Evolutionary conservation across 2,113 vertebrate genomes (phyloP).

Genomic region (Enhydra lutris): DNA sequence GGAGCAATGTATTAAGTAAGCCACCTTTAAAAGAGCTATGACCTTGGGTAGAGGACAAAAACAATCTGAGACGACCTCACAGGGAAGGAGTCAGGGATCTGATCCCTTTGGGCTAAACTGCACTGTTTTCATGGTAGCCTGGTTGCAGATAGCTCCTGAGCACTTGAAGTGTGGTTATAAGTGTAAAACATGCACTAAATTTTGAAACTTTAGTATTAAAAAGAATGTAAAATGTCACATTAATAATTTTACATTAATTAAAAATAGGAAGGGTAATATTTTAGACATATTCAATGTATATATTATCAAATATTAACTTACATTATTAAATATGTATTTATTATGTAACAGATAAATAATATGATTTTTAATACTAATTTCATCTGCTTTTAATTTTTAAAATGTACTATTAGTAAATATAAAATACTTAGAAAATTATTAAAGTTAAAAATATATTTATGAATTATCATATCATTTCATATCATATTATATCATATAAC

Average conservation of each 20-base stretch:
- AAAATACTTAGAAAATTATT: background rate
- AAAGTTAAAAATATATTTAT: background rate
- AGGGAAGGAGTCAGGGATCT: background rate
- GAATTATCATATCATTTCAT: background rate
- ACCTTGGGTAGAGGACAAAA: background rate
- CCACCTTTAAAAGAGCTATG: background rate
- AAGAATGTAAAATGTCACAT: background rate
- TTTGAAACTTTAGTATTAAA: background rate
- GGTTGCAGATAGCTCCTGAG: background rate
- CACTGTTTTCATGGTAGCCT: background rate
- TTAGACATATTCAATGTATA: background rate
- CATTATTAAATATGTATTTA: background rate
- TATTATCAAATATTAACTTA: background rate
- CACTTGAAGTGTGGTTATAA: background rate
- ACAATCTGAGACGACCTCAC: background rate
- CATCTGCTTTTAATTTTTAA: background rate
- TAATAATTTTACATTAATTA: background rate
- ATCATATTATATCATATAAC: background rate
- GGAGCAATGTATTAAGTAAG: background rate
- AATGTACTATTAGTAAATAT: background rate
- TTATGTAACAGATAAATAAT: background rate
- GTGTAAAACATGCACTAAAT: background rate
- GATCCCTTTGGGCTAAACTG: background rate
- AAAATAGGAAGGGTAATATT: background rate
- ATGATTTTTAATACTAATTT: background rate